Evolutionary conservation across 2,113 vertebrate genomes (phyloP).

Genomic region (Stomatorhinus ivindoensis): DNA sequence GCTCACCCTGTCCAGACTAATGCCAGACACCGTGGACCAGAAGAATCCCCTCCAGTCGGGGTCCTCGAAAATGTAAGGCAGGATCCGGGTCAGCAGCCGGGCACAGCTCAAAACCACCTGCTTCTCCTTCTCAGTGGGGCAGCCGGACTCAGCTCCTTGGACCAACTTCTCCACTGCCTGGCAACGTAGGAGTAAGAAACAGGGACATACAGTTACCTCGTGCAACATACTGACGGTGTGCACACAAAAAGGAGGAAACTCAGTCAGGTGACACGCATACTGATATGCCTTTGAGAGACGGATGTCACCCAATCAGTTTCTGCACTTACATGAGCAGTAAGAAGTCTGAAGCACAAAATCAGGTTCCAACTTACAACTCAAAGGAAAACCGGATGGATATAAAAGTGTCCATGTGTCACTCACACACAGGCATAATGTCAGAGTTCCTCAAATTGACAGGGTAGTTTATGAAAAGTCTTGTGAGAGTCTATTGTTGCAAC

Average conservation of each 20-base stretch:
- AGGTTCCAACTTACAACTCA: background rate
- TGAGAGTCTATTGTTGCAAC: background rate
- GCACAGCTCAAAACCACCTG: constrained; percentile 83
- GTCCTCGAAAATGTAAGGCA: constrained; percentile 97
- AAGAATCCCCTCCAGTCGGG: constrained; percentile 98
- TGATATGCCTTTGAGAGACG: background rate
- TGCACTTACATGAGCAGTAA: background rate
- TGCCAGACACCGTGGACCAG: constrained; percentile 94
- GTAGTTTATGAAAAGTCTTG: background rate
- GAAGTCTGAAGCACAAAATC: background rate
- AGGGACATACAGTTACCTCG: background rate
- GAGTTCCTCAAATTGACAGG: background rate
- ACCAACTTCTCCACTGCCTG: constrained; percentile 97
- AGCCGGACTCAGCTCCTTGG: constrained; percentile 86
- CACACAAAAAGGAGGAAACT: background rate
- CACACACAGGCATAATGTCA: background rate
- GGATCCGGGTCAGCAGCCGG: constrained; percentile 82
- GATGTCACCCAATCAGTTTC: background rate
- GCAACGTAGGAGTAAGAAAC: background rate
- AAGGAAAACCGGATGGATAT: background rate
- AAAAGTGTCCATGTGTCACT: background rate
- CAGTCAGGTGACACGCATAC: background rate
- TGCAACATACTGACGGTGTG: background rate
- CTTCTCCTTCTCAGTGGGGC: constrained; percentile 80
- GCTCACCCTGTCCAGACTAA: constrained; percentile 81